Conservation (phyloP, 2,888 invertebrate genomes). For the Lepetodrilus schrolli region DNA sequence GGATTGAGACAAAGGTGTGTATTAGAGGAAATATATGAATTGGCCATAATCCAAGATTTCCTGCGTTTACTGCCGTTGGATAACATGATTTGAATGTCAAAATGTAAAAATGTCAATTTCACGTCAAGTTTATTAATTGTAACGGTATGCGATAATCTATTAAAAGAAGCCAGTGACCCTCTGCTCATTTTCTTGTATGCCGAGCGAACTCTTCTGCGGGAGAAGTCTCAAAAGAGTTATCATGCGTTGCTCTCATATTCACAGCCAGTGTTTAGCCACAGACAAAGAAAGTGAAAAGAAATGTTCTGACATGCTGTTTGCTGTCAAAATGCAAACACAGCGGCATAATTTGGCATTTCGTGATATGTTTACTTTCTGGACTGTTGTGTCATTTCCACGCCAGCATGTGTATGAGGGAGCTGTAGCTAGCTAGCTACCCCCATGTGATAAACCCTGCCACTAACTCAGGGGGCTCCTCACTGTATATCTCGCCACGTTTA, state of each 20-base stretch:
- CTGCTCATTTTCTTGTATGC: background rate
- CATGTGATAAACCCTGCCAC: background rate
- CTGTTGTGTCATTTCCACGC: constrained; percentile 5
- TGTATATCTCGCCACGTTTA: constrained; percentile 9
- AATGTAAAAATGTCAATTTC: too few relatives aligned
- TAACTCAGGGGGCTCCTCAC: background rate
- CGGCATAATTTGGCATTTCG: constrained; percentile 7
- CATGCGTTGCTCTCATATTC: background rate
- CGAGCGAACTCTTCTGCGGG: constrained; percentile 2
- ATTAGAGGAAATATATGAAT: too few relatives aligned
- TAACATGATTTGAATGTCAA: too few relatives aligned
- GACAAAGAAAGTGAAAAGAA: background rate
- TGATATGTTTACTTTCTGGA: constrained; percentile 1
- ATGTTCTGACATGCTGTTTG: constrained; percentile 7
- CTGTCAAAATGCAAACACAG: constrained; percentile 19
- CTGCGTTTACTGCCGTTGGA: too few relatives aligned
- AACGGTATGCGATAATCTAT: background rate
- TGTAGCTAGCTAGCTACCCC: background rate
- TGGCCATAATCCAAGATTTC: too few relatives aligned
- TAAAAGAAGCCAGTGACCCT: background rate
- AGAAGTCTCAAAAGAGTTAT: background rate
- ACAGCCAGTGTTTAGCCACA: background rate
- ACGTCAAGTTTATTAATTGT: too few relatives aligned
- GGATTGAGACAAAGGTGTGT: too few relatives aligned
- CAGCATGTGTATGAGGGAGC: background rate